Evolutionary conservation across 2,113 vertebrate genomes (phyloP).

Genomic region (Heptranchias perlo): DNA sequence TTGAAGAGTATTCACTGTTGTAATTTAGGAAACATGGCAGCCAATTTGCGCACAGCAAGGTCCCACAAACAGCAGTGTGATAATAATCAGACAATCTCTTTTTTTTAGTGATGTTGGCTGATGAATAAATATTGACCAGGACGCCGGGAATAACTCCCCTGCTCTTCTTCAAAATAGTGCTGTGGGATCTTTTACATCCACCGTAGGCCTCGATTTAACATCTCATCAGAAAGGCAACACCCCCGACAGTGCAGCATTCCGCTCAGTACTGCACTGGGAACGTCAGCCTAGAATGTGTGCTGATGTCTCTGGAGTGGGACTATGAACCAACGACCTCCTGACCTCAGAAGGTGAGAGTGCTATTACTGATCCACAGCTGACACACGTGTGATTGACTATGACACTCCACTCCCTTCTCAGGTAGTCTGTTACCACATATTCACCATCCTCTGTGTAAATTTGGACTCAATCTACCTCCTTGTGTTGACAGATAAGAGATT

Average conservation of each 20-base stretch:
- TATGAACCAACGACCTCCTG: not conserved
- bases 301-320: not conserved
- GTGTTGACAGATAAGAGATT: not conserved
- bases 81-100: not conserved
- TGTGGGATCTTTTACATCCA: not conserved
- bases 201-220: not conserved
- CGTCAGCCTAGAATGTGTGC: not conserved
- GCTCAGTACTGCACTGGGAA: not conserved
- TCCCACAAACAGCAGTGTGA: not conserved
- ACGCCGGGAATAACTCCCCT: not conserved
- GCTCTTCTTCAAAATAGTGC: not conserved
- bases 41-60: not conserved
- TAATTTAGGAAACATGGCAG: not conserved
- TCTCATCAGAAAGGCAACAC: not conserved
- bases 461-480: not conserved
- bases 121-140: not conserved
- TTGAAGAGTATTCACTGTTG: not conserved
- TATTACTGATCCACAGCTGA: not conserved
- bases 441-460: not conserved
- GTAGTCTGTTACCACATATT: not conserved
- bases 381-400: no score
- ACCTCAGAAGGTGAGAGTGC: not conserved
- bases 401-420: not conserved
- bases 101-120: not conserved
- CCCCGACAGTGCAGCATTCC: not conserved